Evolutionary conservation across 2,888 invertebrate genomes (phyloP).

Genomic region (Napeogenes sylphis): DNA sequence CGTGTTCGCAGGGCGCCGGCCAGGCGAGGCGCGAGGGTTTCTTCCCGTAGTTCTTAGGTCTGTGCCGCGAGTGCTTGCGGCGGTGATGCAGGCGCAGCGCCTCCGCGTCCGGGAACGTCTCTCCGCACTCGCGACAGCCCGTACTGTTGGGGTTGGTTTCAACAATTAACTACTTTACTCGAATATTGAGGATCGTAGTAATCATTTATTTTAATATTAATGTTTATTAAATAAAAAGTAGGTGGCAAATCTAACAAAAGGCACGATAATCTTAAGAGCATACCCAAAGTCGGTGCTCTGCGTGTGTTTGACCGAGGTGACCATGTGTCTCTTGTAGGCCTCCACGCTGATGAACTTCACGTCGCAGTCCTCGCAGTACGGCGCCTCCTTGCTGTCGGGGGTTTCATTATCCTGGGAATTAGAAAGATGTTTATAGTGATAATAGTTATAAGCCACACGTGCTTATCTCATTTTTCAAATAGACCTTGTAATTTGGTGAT

Average conservation of each 20-base stretch:
- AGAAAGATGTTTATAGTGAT: neutral
- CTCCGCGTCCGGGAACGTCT: constrained; percentile 50
- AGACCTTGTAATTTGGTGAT: too few relatives aligned
- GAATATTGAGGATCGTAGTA: too few relatives aligned
- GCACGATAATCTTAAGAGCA: too few relatives aligned
- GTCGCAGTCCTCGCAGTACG: constrained; percentile 61
- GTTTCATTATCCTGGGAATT: constrained; percentile 35
- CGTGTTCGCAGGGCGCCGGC: constrained; percentile 59
- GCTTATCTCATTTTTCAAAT: too few relatives aligned
- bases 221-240: too few relatives aligned
- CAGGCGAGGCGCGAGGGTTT: constrained; percentile 43
- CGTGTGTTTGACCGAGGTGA: constrained; percentile 59
- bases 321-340: constrained; percentile 65
- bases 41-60: constrained; percentile 63
- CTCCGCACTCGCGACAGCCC: constrained; percentile 63
- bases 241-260: too few relatives aligned
- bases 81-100: constrained; percentile 59
- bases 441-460: neutral
- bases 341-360: constrained; percentile 59
- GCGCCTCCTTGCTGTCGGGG: constrained; percentile 39
- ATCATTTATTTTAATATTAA: too few relatives aligned
- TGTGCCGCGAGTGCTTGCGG: constrained; percentile 51
- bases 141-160: constrained; percentile 37
- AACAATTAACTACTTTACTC: neutral
- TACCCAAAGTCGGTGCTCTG: constrained; percentile 50